These are phyloP conservation scores for Ptychochromis oligacanthus DNA, from an alignment of 2,113 vertebrate genomes.

Conservation along the genomic window DNA sequence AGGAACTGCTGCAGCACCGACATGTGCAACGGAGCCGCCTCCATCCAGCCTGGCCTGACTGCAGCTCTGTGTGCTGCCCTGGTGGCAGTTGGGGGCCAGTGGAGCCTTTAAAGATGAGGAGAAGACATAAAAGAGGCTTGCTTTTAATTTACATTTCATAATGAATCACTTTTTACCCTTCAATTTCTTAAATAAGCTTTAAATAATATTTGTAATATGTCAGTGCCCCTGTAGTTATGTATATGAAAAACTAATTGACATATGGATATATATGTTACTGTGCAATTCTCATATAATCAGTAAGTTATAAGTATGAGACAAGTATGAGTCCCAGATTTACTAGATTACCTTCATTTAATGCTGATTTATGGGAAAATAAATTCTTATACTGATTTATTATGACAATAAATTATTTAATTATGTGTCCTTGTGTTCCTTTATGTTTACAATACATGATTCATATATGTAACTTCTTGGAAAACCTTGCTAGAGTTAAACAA, in stretches of 20 bases:
- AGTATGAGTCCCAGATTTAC: not conserved
- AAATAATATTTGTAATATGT: not conserved
- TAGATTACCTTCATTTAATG: not conserved
- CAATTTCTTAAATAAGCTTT: not conserved
- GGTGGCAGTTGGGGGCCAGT: conserved; percentile 17
- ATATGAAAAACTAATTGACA: not conserved
- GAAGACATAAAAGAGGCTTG: not conserved
- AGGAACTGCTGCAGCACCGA: conserved; percentile 49
- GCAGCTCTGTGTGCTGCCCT: conserved; percentile 30
- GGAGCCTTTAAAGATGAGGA: not conserved
- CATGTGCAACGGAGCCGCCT: conserved; percentile 51
- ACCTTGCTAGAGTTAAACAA: too few relatives aligned
- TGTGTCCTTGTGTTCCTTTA: too few relatives aligned
- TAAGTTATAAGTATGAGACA: too few relatives aligned
- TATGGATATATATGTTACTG: not conserved
- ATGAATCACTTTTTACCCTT: not conserved
- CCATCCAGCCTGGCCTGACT: conserved; percentile 26
- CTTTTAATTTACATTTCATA: not conserved
- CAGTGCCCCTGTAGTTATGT: not conserved
- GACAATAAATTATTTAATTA: too few relatives aligned
- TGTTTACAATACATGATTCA: too few relatives aligned
- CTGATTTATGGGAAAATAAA: not conserved
- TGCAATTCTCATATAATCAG: not conserved
- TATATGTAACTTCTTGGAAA: too few relatives aligned
- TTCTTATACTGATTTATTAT: not conserved